Evolutionary conservation across 2,888 invertebrate species (phyloP).

Genomic region (Xanthorhoe designata): DNA sequence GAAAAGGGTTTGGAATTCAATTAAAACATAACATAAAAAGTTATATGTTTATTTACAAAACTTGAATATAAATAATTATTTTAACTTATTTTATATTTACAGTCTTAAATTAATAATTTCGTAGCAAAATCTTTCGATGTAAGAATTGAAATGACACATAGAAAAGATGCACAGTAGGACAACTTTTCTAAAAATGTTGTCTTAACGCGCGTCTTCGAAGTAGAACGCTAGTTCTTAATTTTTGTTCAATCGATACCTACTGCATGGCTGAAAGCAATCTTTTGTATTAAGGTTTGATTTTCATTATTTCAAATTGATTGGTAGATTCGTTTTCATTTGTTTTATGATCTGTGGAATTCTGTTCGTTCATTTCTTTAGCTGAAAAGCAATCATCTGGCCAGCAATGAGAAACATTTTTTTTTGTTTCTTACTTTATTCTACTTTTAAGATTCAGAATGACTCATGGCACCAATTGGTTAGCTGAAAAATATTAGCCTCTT

Average conservation of each 20-base stretch:
- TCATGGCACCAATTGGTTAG: no score
- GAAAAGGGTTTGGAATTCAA: neutral
- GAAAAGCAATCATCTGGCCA: no score
- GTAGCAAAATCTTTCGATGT: conserved; percentile 30
- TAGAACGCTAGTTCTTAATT: conserved; percentile 14
- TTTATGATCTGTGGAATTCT: no score
- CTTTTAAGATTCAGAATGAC: no score
- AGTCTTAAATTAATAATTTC: conserved; percentile 67
- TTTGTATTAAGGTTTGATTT: no score
- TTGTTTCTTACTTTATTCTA: no score
- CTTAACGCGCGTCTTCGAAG: conserved; percentile 40
- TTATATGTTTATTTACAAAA: conserved; percentile 79
- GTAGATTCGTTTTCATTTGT: no score
- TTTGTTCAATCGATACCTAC: conserved; percentile 20
- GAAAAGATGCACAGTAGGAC: conserved; percentile 35
- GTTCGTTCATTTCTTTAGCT: no score
- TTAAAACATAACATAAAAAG: conserved; percentile 16
- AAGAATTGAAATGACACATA: conserved; percentile 43
- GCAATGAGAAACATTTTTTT: no score
- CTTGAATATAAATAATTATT: conserved; percentile 77
- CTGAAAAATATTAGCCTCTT: no score
- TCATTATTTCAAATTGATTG: no score
- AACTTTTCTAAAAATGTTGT: conserved; percentile 35
- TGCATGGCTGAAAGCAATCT: conserved; percentile 15
- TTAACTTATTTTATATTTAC: conserved; percentile 80